phyloP scores from a whole-genome alignment of 2,797 vertebrate genomes.

The Chrysocyon brachyurus region DNA sequence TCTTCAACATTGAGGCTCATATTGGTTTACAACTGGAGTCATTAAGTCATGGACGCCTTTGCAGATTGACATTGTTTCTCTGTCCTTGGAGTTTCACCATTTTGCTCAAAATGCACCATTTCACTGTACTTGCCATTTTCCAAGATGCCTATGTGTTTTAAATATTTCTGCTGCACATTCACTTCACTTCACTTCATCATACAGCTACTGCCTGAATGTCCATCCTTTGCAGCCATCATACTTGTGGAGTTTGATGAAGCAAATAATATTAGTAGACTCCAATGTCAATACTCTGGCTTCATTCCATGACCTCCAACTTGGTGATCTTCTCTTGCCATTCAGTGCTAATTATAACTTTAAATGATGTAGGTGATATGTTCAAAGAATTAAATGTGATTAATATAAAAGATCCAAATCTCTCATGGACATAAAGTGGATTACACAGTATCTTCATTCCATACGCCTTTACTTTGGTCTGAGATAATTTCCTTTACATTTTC shows the following conservation, averaged over 20 bases:
- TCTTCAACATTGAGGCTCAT: not conserved
- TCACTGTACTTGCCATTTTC: not conserved
- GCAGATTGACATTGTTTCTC: not conserved
- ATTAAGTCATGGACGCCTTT: not conserved
- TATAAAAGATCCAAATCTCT: conserved; percentile 42
- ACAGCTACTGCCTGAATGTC: not conserved
- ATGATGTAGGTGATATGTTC: conserved; percentile 54
- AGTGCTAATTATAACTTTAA: conserved; percentile 74
- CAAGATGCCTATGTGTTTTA: not conserved
- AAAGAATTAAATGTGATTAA: conserved; percentile 74
- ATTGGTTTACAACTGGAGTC: not conserved
- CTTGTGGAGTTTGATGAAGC: conserved; percentile 42
- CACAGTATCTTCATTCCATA: conserved; percentile 22
- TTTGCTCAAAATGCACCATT: not conserved
- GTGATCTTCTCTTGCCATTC: conserved; percentile 31
- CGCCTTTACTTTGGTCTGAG: conserved; percentile 60
- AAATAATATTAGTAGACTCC: conserved; percentile 42
- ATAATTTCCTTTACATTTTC: conserved; percentile 66
- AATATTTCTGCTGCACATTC: not conserved
- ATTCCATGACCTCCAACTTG: conserved; percentile 48
- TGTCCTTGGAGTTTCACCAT: not conserved
- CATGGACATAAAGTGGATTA: conserved; percentile 3
- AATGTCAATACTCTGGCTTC: conserved; percentile 48
- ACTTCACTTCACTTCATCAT: not conserved
- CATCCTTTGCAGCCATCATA: not conserved